Evolutionary conservation across 2,113 vertebrate species (phyloP).

Genomic region (Calyptomena viridis): DNA sequence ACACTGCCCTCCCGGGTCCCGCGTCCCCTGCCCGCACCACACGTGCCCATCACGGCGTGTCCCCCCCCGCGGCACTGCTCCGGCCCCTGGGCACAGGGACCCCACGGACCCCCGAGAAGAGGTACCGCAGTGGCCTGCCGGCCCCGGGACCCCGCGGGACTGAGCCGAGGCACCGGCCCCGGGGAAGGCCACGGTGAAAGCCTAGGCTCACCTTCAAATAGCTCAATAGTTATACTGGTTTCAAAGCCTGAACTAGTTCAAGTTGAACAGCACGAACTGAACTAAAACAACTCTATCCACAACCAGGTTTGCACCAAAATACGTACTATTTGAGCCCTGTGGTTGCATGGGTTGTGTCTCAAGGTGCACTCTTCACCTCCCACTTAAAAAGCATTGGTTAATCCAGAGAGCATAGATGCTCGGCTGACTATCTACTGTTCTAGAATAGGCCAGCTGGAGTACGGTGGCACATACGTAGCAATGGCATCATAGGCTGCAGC

Average conservation of each 20-base stretch:
- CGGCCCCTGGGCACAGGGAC: rapidly evolving
- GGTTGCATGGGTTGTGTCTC: not conserved
- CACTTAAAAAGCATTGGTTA: not conserved
- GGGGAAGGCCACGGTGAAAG: not conserved
- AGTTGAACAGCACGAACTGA: not conserved
- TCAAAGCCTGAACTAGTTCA: not conserved
- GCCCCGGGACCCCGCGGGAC: not conserved
- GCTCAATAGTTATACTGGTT: not conserved
- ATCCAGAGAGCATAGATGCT: not conserved
- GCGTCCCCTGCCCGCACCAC: not conserved
- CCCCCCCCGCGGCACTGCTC: rapidly evolving
- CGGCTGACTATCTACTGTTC: too few relatives aligned
- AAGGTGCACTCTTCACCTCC: not conserved
- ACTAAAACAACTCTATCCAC: not conserved
- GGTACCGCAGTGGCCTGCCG: not conserved
- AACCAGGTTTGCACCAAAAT: not conserved
- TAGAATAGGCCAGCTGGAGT: not conserved
- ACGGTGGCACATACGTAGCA: not conserved
- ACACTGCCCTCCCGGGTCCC: not conserved
- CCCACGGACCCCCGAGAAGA: too few relatives aligned
- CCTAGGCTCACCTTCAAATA: not conserved
- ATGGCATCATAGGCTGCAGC: not conserved
- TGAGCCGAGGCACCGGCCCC: not conserved
- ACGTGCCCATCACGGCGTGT: too few relatives aligned
- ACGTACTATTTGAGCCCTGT: rapidly evolving